Conservation (phyloP, 2,888 invertebrate species). For the Ephialtes manifestator region DNA sequence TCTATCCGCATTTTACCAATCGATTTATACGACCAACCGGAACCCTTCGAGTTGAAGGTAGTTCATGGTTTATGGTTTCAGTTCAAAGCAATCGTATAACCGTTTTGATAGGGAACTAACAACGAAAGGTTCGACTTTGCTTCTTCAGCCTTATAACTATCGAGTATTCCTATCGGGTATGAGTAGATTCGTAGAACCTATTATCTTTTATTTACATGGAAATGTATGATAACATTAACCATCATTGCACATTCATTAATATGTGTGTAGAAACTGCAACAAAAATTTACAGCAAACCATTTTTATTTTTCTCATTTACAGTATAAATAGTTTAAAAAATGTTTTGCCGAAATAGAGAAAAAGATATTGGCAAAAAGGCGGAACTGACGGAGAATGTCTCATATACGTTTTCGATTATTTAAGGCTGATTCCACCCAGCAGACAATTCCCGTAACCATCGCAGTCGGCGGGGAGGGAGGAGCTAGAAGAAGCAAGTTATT, state of each 20-base stretch:
- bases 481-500: slow-evolving; percentile 43
- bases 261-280: no score
- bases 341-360: no score
- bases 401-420: slow-evolving; percentile 28
- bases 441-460: slow-evolving; percentile 16
- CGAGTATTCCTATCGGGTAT: no score
- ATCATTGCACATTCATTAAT: no score
- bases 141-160: background rate
- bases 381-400: background rate
- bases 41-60: background rate
- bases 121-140: background rate
- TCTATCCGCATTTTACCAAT: background rate
- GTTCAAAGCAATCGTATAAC: no score
- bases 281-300: no score
- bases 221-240: no score
- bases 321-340: no score
- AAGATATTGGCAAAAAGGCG: background rate
- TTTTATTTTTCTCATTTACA: no score
- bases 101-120: background rate
- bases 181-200: no score
- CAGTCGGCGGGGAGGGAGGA: background rate
- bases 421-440: slow-evolving; percentile 15
- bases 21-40: slow-evolving; percentile 23
- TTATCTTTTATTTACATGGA: no score
- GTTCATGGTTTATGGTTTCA: no score